Base-by-base conservation (phyloP, 2,888 invertebrate species). In the Phengaris alcon region DNA sequence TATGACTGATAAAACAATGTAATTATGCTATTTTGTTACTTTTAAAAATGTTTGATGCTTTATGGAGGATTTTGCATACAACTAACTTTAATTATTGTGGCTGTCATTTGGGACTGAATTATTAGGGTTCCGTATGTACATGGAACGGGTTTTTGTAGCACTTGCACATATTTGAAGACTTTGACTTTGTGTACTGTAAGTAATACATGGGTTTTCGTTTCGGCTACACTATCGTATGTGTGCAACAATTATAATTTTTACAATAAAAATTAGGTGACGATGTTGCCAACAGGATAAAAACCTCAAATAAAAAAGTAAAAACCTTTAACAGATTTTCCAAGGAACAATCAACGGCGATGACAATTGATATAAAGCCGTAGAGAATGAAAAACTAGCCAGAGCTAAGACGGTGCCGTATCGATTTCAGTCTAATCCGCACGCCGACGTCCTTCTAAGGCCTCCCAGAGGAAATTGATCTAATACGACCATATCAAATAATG, bases 391-490 rank as follows among this genome's bases (percentile, higher is more conserved):
- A 54, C 35, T 72, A 72, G 13, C 52, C n/a, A 35, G 54, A 72
- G 48, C 52, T 52, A 72, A 72, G 72, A 72, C 52, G 22, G 35
- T 12, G 72, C 72, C 72, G 13, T 69, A 69, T 77, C 35, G 68
- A 75, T 75, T 72, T 75, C 35, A 69, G 57, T 15, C 72, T 75
- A 52, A 77, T 75, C 70, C 77, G 68, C 48, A 12, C 35, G 35
- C 35, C 59, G 74, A 74, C 73, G 54, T 75, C 10, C 74, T 76
- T 77, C 73, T 75, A 77, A 75, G 75, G 75, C 52, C 64, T 77
- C 75, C 68, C 54, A 72, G 51, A 77, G 76, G 75, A 75, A 77
- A 76, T 74, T 77, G 77, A 75, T 78, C 76, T 72, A 73, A 77
- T 68, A 76, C 77, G 76, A 35, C 55, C 73, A 76, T 74, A 75